These are phyloP conservation scores for Plutomurus gul DNA, from an alignment of 1,140 invertebrate species.

Conservation along the genomic window DNA sequence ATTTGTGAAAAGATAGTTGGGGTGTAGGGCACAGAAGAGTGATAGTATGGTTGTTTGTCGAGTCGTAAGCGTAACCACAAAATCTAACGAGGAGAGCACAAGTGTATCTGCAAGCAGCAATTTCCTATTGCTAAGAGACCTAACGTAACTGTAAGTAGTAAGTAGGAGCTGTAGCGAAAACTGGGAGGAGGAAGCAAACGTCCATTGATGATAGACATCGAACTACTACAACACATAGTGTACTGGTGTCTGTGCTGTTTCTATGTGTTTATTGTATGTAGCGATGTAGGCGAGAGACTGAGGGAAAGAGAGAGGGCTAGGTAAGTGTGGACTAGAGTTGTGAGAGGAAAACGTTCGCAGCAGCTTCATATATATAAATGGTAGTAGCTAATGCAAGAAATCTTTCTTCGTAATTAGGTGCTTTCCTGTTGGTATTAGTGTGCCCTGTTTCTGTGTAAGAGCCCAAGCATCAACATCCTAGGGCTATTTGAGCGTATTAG, in stretches of 20 bases:
- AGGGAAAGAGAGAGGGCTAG: not conserved
- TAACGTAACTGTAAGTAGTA: not conserved
- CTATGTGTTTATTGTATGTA: too few relatives aligned
- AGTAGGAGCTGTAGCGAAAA: constrained; percentile 1
- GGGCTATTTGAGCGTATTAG: constrained; percentile 25
- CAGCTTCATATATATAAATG: not conserved
- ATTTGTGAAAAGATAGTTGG: not conserved
- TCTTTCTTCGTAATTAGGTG: constrained; percentile 29
- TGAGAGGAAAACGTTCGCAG: not conserved
- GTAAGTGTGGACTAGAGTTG: too few relatives aligned
- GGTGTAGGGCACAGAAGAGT: not conserved
- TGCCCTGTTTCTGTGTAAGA: constrained; percentile 23
- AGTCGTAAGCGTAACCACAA: constrained; percentile 28
- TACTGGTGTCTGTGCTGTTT: not conserved
- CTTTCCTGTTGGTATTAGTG: constrained; percentile 28
- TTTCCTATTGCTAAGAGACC: constrained; percentile 8
- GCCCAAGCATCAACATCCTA: constrained; percentile 1
- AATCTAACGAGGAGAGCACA: constrained; percentile 23
- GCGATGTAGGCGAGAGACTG: not conserved
- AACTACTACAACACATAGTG: not conserved
- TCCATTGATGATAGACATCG: not conserved
- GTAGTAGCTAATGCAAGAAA: constrained; percentile 24
- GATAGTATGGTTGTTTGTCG: constrained; percentile 28
- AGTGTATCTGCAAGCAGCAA: constrained; percentile 23
- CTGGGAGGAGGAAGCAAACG: not conserved